Conservation (phyloP, 2,797 vertebrate genomes). For the Danio aesculapii region DNA sequence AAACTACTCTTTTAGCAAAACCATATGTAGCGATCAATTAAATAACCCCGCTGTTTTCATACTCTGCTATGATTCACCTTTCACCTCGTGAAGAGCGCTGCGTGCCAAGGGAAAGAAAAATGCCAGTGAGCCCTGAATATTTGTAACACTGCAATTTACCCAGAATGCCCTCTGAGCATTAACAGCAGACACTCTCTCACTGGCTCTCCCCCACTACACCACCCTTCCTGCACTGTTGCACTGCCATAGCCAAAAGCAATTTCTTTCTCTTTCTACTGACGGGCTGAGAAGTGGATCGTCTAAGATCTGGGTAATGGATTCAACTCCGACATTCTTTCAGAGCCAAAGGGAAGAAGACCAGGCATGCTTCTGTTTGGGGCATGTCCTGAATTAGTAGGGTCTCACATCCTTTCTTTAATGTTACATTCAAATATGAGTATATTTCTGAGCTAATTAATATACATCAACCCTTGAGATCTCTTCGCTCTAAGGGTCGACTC, state of each 20-base stretch:
- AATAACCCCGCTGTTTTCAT: constrained; percentile 38
- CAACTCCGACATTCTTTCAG: constrained; percentile 32
- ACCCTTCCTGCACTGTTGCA: constrained; percentile 39
- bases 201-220: neutral
- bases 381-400: neutral
- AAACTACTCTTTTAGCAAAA: constrained; percentile 52
- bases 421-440: neutral
- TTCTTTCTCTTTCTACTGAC: constrained; percentile 28
- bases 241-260: constrained; percentile 44
- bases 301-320: constrained; percentile 37
- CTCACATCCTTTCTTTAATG: neutral
- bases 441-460: too few relatives aligned
- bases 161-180: constrained; percentile 43
- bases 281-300: constrained; percentile 29
- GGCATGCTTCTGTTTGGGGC: constrained; percentile 16
- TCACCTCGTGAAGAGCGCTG: constrained; percentile 2
- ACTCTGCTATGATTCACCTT: constrained; percentile 20
- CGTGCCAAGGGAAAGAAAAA: constrained; percentile 31
- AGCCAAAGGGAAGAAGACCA: constrained; percentile 3
- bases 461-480: too few relatives aligned
- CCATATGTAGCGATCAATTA: constrained; percentile 45
- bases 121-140: constrained; percentile 35
- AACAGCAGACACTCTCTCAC: constrained; percentile 37
- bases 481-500: too few relatives aligned
- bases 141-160: constrained; percentile 42